Evolutionary conservation across 2,888 invertebrate species (phyloP).

Genomic region (Ypsolopha sequella): DNA sequence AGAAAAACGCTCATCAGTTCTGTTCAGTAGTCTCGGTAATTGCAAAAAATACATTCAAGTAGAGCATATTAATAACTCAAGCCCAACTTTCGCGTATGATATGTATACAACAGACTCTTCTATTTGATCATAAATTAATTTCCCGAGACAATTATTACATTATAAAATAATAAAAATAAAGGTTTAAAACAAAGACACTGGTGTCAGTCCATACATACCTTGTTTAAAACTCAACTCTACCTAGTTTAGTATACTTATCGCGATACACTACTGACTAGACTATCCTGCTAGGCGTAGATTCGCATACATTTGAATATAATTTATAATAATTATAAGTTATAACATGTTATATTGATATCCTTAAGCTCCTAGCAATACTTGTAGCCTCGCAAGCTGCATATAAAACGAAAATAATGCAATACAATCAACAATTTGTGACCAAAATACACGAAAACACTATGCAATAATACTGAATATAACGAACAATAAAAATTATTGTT

Average conservation of each 20-base stretch:
- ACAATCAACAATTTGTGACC: not conserved
- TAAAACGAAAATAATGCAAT: not conserved
- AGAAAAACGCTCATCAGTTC: no score
- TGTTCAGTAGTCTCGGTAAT: no score
- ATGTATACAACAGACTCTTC: not conserved
- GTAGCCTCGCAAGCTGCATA: not conserved
- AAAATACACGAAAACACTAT: no score
- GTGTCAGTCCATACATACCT: not conserved
- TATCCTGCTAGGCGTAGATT: not conserved
- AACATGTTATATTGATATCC: not conserved
- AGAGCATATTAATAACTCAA: no score
- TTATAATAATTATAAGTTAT: not conserved
- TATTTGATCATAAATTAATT: not conserved
- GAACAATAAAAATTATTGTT: not conserved
- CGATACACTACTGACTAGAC: constrained; percentile 1
- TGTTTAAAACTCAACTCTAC: not conserved
- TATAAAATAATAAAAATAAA: not conserved
- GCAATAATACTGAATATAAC: not conserved
- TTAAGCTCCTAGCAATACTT: not conserved
- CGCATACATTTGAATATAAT: not conserved
- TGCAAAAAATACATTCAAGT: no score
- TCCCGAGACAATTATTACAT: not conserved
- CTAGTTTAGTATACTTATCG: not conserved
- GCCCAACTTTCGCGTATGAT: not conserved
- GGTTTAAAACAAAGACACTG: not conserved